phyloP scores from a whole-genome alignment of 2,797 vertebrate species.

The Dromococcyx pavoninus region DNA sequence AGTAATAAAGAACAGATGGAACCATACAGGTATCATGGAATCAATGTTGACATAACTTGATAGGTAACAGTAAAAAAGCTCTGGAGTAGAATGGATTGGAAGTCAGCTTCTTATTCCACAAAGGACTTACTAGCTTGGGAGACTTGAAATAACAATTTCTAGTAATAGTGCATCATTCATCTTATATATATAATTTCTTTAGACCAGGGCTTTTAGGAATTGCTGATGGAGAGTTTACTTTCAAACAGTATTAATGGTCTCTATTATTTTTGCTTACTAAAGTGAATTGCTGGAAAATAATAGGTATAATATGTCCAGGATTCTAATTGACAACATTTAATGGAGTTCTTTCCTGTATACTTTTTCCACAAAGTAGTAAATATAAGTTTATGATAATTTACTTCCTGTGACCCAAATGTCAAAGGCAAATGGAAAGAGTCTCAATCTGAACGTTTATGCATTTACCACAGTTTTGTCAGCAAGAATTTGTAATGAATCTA shows the following conservation, averaged over 20 bases:
- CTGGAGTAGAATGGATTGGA: background rate
- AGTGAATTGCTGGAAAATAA: constrained; percentile 64
- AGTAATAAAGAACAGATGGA: background rate
- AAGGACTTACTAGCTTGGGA: background rate
- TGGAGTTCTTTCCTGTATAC: background rate
- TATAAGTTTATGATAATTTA: background rate
- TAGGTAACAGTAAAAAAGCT: background rate
- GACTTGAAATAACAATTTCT: constrained; percentile 51
- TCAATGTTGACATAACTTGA: constrained; percentile 17
- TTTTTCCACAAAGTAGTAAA: background rate
- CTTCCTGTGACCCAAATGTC: background rate
- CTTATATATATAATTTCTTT: constrained; percentile 60
- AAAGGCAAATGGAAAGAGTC: background rate
- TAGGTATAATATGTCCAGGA: background rate
- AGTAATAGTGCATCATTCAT: constrained; percentile 36
- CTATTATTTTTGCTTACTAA: constrained; percentile 64
- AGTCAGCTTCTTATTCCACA: constrained; percentile 39
- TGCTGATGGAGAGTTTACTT: constrained; percentile 65
- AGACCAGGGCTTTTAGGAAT: constrained; percentile 29
- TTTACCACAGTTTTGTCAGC: background rate
- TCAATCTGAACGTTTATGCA: background rate
- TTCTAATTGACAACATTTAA: constrained; percentile 4
- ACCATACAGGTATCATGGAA: background rate
- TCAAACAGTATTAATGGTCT: constrained; percentile 49
- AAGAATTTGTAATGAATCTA: background rate